Evolutionary conservation across 2,888 invertebrate genomes (phyloP).

Genomic region (Nomada hirtipes): DNA sequence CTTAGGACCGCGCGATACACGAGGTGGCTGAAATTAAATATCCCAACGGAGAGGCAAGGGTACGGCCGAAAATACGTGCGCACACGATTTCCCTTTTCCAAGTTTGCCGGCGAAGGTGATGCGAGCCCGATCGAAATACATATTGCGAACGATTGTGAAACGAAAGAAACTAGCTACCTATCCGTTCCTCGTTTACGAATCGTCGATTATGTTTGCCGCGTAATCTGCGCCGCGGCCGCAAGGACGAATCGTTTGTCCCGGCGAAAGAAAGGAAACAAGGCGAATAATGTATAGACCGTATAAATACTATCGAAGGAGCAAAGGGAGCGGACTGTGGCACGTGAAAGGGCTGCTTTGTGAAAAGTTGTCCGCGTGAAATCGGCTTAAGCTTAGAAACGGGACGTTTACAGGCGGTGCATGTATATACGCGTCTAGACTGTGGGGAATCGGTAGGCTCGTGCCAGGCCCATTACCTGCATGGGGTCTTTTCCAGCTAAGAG

Average conservation of each 20-base stretch:
- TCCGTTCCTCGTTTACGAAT: slow-evolving; percentile 2
- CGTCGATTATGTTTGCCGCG: neutral
- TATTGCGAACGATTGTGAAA: too few species aligned
- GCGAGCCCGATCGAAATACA: too few species aligned
- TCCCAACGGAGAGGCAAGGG: slow-evolving; percentile 67
- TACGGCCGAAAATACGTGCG: slow-evolving; percentile 39
- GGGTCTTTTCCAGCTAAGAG: slow-evolving; percentile 66
- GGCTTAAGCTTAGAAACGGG: slow-evolving; percentile 55
- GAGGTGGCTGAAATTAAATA: slow-evolving; percentile 77
- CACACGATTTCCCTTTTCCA: slow-evolving; percentile 53
- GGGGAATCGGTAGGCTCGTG: slow-evolving; percentile 74
- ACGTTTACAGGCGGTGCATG: slow-evolving; percentile 20
- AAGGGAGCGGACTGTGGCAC: neutral
- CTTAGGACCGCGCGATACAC: slow-evolving; percentile 76
- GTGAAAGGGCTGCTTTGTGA: slow-evolving; percentile 32
- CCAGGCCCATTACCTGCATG: slow-evolving; percentile 74
- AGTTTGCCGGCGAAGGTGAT: neutral
- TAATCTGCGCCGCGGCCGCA: too few species aligned
- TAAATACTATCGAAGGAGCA: neutral
- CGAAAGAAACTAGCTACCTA: neutral
- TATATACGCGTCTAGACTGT: slow-evolving; percentile 11
- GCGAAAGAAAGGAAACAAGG: neutral
- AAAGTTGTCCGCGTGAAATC: slow-evolving; percentile 69
- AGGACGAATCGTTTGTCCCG: neutral
- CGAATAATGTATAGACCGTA: neutral